Evolutionary conservation across 2,797 vertebrate species (phyloP).

Genomic region (Taeniopygia guttata): DNA sequence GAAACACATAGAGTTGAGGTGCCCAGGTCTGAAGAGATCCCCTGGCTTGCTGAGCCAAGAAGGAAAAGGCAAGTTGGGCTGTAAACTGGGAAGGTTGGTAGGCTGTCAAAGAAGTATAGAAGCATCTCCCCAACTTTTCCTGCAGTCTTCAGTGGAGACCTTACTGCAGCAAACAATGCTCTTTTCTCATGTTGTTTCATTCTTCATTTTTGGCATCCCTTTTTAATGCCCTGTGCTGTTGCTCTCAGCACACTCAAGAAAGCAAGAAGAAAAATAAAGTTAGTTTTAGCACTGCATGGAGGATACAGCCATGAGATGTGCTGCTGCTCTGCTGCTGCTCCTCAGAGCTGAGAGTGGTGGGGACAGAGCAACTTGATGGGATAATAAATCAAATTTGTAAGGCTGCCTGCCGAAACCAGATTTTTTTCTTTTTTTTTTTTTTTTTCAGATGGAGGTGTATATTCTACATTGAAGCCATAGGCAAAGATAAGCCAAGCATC

Average conservation of each 20-base stretch:
- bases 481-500: not conserved
- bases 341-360: not conserved
- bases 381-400: not conserved
- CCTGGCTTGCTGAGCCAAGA: not conserved
- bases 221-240: not conserved
- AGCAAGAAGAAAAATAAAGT: not conserved
- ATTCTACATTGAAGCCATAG: not conserved
- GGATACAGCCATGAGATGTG: not conserved
- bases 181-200: not conserved
- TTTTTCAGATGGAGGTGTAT: not conserved
- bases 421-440: rapidly evolving
- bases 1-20: not conserved
- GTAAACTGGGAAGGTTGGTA: not conserved
- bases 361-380: not conserved
- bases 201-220: not conserved
- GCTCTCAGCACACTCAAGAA: not conserved
- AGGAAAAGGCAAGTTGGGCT: not conserved
- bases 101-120: not conserved
- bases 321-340: not conserved
- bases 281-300: not conserved
- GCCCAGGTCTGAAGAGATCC: not conserved
- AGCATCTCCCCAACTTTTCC: not conserved
- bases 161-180: not conserved
- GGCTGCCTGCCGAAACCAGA: not conserved
- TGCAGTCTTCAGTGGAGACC: not conserved